phyloP scores from a whole-genome alignment of 1,140 invertebrate species.

The Pseudomyrmex concolor region DNA sequence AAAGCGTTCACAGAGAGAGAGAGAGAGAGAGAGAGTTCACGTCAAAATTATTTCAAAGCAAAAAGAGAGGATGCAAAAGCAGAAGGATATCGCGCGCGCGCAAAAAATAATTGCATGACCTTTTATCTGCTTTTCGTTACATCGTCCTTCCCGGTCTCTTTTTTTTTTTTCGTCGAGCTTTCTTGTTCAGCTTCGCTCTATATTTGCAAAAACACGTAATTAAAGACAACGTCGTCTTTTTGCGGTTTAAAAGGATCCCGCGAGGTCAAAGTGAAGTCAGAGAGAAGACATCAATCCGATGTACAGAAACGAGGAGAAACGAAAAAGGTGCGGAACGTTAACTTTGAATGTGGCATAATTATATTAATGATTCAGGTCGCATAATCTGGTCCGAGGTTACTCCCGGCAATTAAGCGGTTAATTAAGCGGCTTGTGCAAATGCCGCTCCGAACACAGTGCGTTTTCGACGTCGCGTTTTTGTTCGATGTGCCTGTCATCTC shows the following conservation, averaged over 20 bases:
- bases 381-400: constrained; percentile 5
- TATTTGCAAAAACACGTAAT: constrained; percentile 1
- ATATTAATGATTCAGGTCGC: constrained; percentile 27
- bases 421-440: constrained; percentile 50
- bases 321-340: constrained; percentile 3
- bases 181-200: background rate
- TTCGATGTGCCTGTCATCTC: constrained; percentile 39
- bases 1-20: no score
- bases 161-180: background rate
- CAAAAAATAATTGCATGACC: background rate
- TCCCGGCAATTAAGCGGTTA: constrained; percentile 40
- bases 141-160: background rate
- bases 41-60: no score
- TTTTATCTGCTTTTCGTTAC: background rate
- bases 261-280: background rate
- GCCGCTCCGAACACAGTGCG: constrained; percentile 1
- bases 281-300: background rate
- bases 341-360: constrained; percentile 38
- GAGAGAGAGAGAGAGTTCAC: no score
- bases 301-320: no score
- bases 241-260: background rate
- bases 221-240: background rate
- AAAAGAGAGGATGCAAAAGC: no score
- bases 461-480: constrained; percentile 37
- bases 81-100: no score